These are phyloP conservation scores for Heliothis peltigera DNA, from an alignment of 2,888 invertebrate species.

Conservation along the genomic window DNA sequence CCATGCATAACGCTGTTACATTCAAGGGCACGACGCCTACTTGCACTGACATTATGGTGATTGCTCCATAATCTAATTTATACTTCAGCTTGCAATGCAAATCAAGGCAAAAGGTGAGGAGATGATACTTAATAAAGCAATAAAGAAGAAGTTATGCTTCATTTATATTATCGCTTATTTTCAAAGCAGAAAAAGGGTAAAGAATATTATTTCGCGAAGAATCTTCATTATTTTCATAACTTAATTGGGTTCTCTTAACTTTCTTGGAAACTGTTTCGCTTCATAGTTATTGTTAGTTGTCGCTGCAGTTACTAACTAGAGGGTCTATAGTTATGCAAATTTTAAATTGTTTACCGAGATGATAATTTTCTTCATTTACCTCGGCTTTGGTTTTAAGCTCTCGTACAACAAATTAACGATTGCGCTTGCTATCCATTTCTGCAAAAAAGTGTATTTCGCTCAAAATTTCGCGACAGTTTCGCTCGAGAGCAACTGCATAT, in stretches of 20 bases:
- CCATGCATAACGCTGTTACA: constrained; percentile 15
- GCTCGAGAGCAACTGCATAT: too few relatives aligned
- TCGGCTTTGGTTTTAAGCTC: neutral
- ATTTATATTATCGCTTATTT: constrained; percentile 15
- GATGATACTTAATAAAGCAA: constrained; percentile 13
- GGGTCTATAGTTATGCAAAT: constrained; percentile 50
- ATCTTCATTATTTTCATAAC: constrained; percentile 33
- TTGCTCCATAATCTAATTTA: constrained; percentile 34
- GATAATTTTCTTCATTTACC: constrained; percentile 39
- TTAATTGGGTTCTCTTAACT: constrained; percentile 48
- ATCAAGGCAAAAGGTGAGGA: constrained; percentile 25
- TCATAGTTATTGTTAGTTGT: constrained; percentile 54
- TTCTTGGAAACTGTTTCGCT: constrained; percentile 51
- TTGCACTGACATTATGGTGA: constrained; percentile 34
- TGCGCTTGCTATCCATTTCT: constrained; percentile 3
- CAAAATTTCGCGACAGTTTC: too few relatives aligned
- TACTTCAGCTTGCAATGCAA: constrained; percentile 12
- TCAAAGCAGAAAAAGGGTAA: neutral
- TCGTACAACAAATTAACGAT: constrained; percentile 14
- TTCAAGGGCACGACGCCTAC: constrained; percentile 30
- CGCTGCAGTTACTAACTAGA: constrained; percentile 47
- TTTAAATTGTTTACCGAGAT: constrained; percentile 47
- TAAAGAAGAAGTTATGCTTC: constrained; percentile 10
- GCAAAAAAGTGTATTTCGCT: too few relatives aligned
- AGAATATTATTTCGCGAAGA: constrained; percentile 10